phyloP scores from a whole-genome alignment of 2,888 invertebrate genomes.

The Priocnemis perturbator region DNA sequence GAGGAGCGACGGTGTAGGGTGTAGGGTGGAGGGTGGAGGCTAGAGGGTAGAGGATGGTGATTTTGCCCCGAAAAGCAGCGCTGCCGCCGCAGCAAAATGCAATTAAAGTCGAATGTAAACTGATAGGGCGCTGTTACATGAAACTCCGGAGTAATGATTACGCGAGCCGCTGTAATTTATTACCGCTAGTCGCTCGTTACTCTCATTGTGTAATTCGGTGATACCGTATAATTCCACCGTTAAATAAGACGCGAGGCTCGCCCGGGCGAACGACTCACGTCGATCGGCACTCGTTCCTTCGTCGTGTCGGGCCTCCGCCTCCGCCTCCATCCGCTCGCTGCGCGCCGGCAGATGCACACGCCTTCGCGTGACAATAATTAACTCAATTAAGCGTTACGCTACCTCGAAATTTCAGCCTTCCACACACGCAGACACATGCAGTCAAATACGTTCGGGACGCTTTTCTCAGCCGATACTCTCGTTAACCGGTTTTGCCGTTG shows the following conservation, averaged over 20 bases:
- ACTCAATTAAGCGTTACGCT: too few species aligned
- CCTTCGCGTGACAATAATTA: too few species aligned
- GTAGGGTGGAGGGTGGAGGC: constrained; percentile 10
- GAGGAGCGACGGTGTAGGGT: background rate
- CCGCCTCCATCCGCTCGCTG: too few species aligned
- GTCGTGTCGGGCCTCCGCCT: background rate
- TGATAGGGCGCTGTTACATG: constrained; percentile 55
- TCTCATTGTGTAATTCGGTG: constrained; percentile 53
- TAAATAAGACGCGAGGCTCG: constrained; percentile 36
- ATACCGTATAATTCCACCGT: constrained; percentile 53
- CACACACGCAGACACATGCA: too few species aligned
- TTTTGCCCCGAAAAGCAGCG: constrained; percentile 35
- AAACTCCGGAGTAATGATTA: constrained; percentile 59
- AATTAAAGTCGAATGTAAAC: constrained; percentile 61
- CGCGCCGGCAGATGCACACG: constrained; percentile 1
- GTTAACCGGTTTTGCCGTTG: too few species aligned
- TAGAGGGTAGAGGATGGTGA: background rate
- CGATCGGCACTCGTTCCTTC: background rate
- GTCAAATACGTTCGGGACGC: too few species aligned
- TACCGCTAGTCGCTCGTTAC: constrained; percentile 54
- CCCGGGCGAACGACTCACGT: too few species aligned
- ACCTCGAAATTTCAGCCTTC: too few species aligned
- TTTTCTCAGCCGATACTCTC: too few species aligned
- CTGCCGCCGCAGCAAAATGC: constrained; percentile 38
- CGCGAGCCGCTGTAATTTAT: constrained; percentile 59